Percentiles rank a stretch among this genome's conserved stretches.
These are phyloP conservation scores for Rhinogobio ventralis DNA, from an alignment of 2,797 vertebrate species.

Conservation along the genomic window DNA sequence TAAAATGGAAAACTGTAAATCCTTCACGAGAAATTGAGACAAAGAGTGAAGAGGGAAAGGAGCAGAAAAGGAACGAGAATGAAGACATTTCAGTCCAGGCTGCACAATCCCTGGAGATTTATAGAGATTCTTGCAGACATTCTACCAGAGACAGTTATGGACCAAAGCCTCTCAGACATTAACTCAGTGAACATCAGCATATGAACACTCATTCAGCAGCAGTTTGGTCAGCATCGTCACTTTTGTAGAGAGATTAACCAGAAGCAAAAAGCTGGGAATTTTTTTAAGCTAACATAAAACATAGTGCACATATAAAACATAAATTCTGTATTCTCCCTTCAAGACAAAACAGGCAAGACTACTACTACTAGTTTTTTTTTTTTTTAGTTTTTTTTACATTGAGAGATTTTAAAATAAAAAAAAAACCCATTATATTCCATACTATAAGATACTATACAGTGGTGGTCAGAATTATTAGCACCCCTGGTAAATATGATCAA, in stretches of 20 bases:
- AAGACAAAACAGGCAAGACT: background rate
- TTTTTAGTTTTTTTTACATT: background rate
- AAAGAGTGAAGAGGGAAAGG: conserved; percentile 11
- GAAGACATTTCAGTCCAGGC: conserved; percentile 6
- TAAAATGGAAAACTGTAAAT: conserved; percentile 32
- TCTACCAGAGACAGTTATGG: background rate
- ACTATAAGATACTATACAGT: background rate
- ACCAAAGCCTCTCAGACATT: background rate
- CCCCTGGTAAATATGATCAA: too few species aligned
- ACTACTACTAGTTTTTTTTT: background rate
- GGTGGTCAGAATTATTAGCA: too few species aligned
- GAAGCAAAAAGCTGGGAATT: background rate
- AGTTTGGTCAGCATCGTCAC: background rate
- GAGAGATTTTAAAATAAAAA: background rate
- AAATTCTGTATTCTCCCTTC: background rate
- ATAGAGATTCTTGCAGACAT: background rate
- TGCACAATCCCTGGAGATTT: conserved; percentile 22
- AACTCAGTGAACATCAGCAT: background rate
- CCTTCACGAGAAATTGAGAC: background rate
- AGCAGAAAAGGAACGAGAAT: background rate
- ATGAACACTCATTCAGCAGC: background rate
- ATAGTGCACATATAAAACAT: background rate
- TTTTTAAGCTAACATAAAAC: background rate
- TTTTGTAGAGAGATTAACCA: background rate
- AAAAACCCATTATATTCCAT: background rate